phyloP scores from a whole-genome alignment of 1,140 invertebrate species.

The Pogonognathellus flavescens region DNA sequence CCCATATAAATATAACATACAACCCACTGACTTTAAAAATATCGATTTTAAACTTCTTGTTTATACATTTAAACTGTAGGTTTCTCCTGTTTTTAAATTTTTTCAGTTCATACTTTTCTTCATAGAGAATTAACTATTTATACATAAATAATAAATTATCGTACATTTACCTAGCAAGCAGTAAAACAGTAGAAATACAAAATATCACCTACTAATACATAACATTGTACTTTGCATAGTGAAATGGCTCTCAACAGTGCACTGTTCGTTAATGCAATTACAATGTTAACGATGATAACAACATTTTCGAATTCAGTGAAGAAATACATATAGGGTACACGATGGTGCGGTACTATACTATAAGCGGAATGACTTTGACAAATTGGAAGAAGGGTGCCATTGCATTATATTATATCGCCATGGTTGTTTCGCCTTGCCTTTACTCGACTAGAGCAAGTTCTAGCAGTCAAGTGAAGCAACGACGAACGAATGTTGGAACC shows the following conservation, averaged over 20 bases:
- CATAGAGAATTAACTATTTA: no score
- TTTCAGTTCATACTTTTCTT: no score
- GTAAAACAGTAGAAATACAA: no score
- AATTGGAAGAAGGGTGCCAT: constrained; percentile 44
- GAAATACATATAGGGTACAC: neutral
- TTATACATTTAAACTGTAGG: no score
- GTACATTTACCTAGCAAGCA: no score
- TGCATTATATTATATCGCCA: constrained; percentile 5
- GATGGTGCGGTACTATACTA: neutral
- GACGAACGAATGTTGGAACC: neutral
- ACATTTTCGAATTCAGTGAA: neutral
- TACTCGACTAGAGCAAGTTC: neutral
- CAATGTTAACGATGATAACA: neutral
- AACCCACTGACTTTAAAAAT: no score
- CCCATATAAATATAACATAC: no score
- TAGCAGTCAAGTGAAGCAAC: neutral
- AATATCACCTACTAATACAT: no score
- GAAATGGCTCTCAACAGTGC: neutral
- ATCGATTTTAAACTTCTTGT: no score
- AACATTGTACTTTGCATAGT: neutral
- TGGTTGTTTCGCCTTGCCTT: neutral
- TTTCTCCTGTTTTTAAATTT: no score
- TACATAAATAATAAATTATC: no score
- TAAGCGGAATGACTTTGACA: constrained; percentile 38
- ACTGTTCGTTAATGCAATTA: constrained; percentile 5